Evolutionary conservation across 1,140 invertebrate genomes (phyloP).

Genomic region (Aphaenogaster floridana): DNA sequence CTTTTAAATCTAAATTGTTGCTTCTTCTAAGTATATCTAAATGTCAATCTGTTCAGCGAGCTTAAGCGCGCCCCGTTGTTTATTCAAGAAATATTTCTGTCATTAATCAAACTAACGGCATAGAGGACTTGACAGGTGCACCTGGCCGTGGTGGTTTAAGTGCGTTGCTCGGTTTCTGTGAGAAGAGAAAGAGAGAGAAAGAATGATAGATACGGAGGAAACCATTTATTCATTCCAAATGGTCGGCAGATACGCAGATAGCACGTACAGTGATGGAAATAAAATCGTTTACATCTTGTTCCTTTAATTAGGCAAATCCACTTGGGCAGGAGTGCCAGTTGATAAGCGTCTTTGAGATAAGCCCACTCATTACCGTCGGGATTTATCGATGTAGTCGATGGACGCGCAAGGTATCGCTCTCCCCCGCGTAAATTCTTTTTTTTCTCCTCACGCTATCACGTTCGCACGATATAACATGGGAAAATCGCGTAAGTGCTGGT

Average conservation of each 20-base stretch:
- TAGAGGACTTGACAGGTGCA: slow-evolving; percentile 66
- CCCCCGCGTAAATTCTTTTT: not conserved
- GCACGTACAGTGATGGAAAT: slow-evolving; percentile 55
- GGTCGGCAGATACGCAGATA: slow-evolving; percentile 82
- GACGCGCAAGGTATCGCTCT: not conserved
- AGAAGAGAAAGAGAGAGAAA: slow-evolving; percentile 47
- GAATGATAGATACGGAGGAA: slow-evolving; percentile 30
- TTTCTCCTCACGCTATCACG: not conserved
- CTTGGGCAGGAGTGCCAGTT: slow-evolving; percentile 42
- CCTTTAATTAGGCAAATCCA: slow-evolving; percentile 78
- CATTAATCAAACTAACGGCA: slow-evolving; percentile 83
- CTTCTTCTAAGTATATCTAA: slow-evolving; percentile 41
- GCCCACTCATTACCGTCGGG: slow-evolving; percentile 47
- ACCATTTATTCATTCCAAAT: slow-evolving; percentile 77
- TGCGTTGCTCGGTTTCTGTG: slow-evolving; percentile 67
- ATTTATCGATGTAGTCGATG: slow-evolving; percentile 49
- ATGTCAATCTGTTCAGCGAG: slow-evolving; percentile 43
- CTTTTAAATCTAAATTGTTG: slow-evolving; percentile 76
- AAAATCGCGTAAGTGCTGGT: slow-evolving; percentile 26
- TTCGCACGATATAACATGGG: not conserved
- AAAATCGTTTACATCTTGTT: slow-evolving; percentile 71
- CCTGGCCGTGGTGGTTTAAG: slow-evolving; percentile 67
- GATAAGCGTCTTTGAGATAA: slow-evolving; percentile 57
- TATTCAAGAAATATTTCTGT: slow-evolving; percentile 85
- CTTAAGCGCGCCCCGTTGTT: slow-evolving; percentile 79